Evolutionary conservation across 2,797 vertebrate genomes (phyloP).

Genomic region (Buceros bicornis): DNA sequence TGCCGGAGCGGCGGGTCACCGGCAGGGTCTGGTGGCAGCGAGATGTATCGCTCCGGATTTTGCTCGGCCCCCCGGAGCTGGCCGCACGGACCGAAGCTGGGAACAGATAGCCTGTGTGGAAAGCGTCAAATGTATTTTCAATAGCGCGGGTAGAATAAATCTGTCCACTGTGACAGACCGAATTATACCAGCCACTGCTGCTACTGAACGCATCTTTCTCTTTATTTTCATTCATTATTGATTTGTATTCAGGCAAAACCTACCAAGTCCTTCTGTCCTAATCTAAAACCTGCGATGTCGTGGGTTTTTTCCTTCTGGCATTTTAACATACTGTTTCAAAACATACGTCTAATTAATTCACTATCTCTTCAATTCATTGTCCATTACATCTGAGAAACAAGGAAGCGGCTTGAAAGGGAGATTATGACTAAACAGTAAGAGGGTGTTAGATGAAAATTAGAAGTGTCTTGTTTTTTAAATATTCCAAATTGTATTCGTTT

Average conservation of each 20-base stretch:
- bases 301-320: not conserved
- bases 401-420: not conserved
- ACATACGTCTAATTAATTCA: not conserved
- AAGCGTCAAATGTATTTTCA: not conserved
- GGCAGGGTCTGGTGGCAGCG: not conserved
- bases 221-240: fast-evolving
- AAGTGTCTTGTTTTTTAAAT: not conserved
- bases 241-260: not conserved
- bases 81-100: not conserved
- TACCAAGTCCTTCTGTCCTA: not conserved
- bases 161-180: fast-evolving
- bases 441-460: not conserved
- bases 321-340: not conserved
- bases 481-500: not conserved
- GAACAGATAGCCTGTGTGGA: not conserved
- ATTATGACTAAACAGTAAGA: not conserved
- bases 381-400: not conserved
- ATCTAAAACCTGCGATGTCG: not conserved
- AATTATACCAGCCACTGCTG: fast-evolving
- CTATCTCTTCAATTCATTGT: not conserved
- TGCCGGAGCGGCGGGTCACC: not conserved
- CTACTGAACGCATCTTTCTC: not conserved
- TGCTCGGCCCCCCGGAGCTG: not conserved
- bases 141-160: not conserved
- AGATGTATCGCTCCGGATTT: not conserved